These are phyloP conservation scores for Hydrocynus forskahlii DNA, from an alignment of 2,797 vertebrate genomes.

Conservation along the genomic window DNA sequence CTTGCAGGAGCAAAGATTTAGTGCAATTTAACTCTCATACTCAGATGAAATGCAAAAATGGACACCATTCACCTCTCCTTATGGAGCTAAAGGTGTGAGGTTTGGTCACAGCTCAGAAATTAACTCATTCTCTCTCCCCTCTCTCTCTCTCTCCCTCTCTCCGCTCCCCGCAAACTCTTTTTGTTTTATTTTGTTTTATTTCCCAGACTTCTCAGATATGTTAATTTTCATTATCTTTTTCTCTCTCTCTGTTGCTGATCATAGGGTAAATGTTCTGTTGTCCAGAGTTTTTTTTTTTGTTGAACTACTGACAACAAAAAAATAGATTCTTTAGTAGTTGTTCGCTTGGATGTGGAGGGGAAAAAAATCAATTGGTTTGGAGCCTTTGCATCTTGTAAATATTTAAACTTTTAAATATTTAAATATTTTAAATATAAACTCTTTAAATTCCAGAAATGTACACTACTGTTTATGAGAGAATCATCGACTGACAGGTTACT, in stretches of 20 bases:
- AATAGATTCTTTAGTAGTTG: not conserved
- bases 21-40: not conserved
- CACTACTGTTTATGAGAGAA: too few species aligned
- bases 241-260: constrained; percentile 11
- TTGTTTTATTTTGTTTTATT: not conserved
- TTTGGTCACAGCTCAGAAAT: constrained; percentile 4
- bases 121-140: not conserved
- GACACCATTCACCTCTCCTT: constrained; percentile 5
- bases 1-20: not conserved
- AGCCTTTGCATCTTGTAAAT: not conserved
- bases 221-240: not conserved
- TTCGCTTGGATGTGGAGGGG: not conserved
- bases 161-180: too few species aligned
- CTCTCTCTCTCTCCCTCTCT: not conserved
- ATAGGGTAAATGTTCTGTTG: not conserved
- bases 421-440: too few species aligned
- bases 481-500: too few species aligned
- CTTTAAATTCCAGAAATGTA: too few species aligned
- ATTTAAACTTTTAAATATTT: not conserved
- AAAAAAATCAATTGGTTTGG: not conserved
- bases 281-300: not conserved
- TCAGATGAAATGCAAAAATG: constrained; percentile 25
- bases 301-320: not conserved
- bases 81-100: not conserved
- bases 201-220: not conserved